Percentiles rank a stretch among this genome's conserved stretches.
These are phyloP conservation scores for Cavia aperea DNA, from an alignment of 2,113 vertebrate species.

Conservation along the genomic window DNA sequence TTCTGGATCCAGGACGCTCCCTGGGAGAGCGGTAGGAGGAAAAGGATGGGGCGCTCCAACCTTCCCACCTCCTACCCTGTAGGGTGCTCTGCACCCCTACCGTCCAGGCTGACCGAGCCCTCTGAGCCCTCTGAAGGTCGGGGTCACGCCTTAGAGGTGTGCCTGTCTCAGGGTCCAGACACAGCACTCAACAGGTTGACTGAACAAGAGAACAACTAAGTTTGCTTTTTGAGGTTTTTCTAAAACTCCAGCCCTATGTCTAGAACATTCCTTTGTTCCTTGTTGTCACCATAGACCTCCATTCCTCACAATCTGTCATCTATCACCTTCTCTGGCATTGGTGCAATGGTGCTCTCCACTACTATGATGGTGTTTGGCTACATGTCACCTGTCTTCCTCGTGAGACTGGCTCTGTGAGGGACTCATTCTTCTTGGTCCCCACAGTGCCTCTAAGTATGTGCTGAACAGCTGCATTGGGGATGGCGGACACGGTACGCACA, in stretches of 20 bases:
- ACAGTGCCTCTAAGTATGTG: not conserved
- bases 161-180: not conserved
- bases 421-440: not conserved
- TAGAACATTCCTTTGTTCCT: not conserved
- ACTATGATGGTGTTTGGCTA: not conserved
- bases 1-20: not conserved
- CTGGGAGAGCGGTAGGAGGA: not conserved
- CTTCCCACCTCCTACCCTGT: not conserved
- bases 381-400: not conserved
- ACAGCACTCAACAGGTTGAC: not conserved
- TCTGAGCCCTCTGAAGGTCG: not conserved
- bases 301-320: not conserved
- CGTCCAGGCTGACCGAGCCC: not conserved
- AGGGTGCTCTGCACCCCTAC: not conserved
- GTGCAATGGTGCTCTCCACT: rapidly evolving
- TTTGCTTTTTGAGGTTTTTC: not conserved
- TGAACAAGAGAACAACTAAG: not conserved
- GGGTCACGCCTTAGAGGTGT: not conserved
- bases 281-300: not conserved
- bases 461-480: not conserved
- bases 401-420: not conserved
- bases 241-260: not conserved
- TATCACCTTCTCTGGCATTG: not conserved
- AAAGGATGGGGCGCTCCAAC: not conserved
- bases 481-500: not conserved